These are phyloP conservation scores for Lota lota DNA, from an alignment of 2,113 vertebrate genomes.

Conservation along the genomic window DNA sequence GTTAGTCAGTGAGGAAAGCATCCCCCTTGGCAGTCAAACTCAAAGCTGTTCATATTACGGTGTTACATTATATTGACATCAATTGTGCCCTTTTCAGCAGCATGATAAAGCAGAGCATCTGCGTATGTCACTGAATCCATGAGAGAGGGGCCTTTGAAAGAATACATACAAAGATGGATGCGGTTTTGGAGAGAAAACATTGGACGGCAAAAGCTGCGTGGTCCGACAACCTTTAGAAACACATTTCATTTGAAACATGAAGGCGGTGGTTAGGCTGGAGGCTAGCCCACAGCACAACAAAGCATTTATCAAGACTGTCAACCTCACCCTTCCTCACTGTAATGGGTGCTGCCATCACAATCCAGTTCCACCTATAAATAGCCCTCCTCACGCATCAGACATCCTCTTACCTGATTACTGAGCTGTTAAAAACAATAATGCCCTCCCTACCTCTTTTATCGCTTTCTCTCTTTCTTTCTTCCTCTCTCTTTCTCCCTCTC, in stretches of 20 bases:
- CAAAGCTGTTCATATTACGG: no score
- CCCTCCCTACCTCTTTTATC: neutral
- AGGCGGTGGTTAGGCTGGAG: conserved; percentile 21
- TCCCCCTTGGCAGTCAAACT: no score
- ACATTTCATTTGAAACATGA: neutral
- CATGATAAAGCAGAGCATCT: neutral
- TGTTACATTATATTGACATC: no score
- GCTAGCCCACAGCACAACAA: conserved; percentile 28
- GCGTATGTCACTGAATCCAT: neutral
- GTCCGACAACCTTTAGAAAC: conserved; percentile 1
- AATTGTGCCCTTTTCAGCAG: neutral
- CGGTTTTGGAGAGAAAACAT: neutral
- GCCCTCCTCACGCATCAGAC: conserved; percentile 49
- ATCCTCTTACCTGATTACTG: conserved; percentile 49
- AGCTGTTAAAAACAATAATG: conserved; percentile 23
- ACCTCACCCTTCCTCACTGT: neutral
- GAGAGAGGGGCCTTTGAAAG: neutral
- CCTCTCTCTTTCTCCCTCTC: neutral
- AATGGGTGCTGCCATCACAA: conserved; percentile 45
- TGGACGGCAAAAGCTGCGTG: neutral
- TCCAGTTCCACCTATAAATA: conserved; percentile 69
- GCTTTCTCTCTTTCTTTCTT: neutral
- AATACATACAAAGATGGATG: neutral
- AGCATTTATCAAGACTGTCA: conserved; percentile 40
- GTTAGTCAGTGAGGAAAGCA: no score